Evolutionary conservation across 2,797 vertebrate genomes (phyloP), one percentile per base, ranked within the genome.

Genomic region (Dallia pectoralis): DNA sequence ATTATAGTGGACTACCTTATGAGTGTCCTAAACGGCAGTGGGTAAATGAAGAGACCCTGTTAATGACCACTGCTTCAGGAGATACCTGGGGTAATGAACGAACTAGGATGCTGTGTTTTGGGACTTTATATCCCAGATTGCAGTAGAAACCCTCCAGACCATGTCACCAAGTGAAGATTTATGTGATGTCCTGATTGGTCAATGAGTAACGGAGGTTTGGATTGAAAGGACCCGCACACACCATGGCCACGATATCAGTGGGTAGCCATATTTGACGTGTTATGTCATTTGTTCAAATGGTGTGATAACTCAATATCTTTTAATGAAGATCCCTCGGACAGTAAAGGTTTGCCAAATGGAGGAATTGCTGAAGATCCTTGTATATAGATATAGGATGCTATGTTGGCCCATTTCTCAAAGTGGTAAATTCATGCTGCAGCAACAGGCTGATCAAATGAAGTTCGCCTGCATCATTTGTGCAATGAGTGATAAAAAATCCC

Each of bases 81-180:
- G 40, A 44, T 9, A 44, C 3, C 11, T 44, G 40, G 40, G 40
- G 40, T 44, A 44, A 9, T 44, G 40, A 12, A 44, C 11, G 40
- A 44, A 44, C 40, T 44, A 44, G 40, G 12, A 44, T 12, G 40
- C 40, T 44, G 40, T 12, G 40, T 44, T 44, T 44, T 44, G 40
- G 40, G 40, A 9, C 40, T 14, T 44, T 44, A 59, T 65, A 36
- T 77, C 70, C 48, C 29, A 69, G 51, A 44, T 74, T 33, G 27
- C 67, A 77, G 48, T 69, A 69, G 25, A 1, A 72, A 72, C 19
- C 44, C 53, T 81, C 51, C 40, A 29, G 70, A 49, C 29, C 44
- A 59, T 70, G 11, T 72, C 78, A 59, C 66, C 65, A 63, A 68
- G 40, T 36, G 71, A 71, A 61, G n/a, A 65, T 67, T 29, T 44